Evolutionary conservation across 2,113 vertebrate genomes (phyloP).

Genomic region (Nesoenas mayeri): DNA sequence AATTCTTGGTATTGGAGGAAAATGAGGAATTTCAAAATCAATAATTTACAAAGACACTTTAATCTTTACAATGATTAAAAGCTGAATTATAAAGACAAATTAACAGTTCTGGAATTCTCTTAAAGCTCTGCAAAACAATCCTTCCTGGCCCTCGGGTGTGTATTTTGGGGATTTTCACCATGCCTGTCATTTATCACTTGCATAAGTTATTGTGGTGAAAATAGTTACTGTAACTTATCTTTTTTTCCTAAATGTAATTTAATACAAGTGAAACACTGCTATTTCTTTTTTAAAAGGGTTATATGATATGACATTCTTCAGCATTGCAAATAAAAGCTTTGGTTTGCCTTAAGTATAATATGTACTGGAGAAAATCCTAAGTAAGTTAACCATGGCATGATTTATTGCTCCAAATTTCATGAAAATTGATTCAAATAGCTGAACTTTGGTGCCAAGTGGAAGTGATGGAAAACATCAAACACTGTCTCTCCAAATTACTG

Average conservation of each 20-base stretch:
- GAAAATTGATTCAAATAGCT: background rate
- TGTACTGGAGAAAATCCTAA: background rate
- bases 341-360: background rate
- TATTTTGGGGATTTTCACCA: background rate
- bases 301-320: background rate
- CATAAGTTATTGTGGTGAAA: background rate
- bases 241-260: background rate
- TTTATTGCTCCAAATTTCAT: background rate
- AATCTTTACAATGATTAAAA: background rate
- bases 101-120: background rate
- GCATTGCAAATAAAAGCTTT: background rate
- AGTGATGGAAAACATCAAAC: background rate
- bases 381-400: background rate
- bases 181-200: background rate
- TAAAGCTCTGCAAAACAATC: background rate
- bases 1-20: background rate
- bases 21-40: background rate
- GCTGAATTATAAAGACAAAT: background rate
- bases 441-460: background rate
- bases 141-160: background rate
- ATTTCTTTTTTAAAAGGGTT: background rate
- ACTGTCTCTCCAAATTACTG: background rate
- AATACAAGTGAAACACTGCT: background rate
- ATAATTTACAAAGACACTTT: background rate
- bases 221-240: background rate